Evolutionary conservation across 1,140 invertebrate species (phyloP), one percentile per base, ranked within the genome.

Genomic region (Hestina assimilis): DNA sequence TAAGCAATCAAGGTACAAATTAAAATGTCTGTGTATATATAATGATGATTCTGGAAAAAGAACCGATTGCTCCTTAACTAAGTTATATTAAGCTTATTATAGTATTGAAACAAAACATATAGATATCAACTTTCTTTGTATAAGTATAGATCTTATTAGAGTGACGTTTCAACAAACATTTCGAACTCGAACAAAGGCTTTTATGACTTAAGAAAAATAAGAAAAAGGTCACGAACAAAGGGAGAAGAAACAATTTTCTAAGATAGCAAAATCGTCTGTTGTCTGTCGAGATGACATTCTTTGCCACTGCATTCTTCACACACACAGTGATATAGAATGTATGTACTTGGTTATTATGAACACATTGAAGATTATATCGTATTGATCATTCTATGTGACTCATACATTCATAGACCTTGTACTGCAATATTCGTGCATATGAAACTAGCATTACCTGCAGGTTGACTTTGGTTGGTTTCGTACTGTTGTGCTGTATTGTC

Each of bases 141-240:
- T 31, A 31, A 35, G 31, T 35, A 35, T 35, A 15, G 31, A 35
- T 15, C 53, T 40, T 33, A 56, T 56, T 48, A 56, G 41, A 56
- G 24, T 45, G 33, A 24, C 43, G 28, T 47, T 21, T 31, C 35
- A 28, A 21, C 52, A 42, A 47, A 31, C 38, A 57, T 57, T 48
- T 35, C 43, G 26, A 14, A 35, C 24, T 21, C 45, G 14, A 57
- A 57, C 54, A 48, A 57, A 57, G 45, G 35, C 45, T 56, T 55
- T 46, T 57, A 57, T 57, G 54, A 57, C 45, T 48, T 57, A 29
- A 46, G 29, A 35, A 48, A 48, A 48, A 33, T 46, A 57, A 42
- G 54, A 50, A 57, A 48, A 48, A 41, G 35, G 41, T 41, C 35
- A 14, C 23, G 8, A 19, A 57, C 54, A 57, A 57, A 57, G 24